Base-by-base conservation (phyloP, 2,113 vertebrate species). In the Tilapia sparmanii region DNA sequence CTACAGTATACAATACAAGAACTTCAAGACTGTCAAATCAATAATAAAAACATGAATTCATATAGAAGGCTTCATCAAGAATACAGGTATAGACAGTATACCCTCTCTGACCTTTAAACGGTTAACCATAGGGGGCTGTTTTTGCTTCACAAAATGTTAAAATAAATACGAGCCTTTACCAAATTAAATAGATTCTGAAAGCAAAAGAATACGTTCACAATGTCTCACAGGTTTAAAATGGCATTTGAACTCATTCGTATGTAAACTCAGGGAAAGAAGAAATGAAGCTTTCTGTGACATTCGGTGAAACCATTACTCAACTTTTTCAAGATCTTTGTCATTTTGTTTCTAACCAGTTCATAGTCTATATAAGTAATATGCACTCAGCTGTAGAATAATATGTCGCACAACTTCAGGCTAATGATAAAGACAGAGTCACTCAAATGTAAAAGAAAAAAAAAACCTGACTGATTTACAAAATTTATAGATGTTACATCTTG, bases 21-120 rank as follows among this genome's bases (percentile, higher is more conserved):
- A 83, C 35, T 53, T 89, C 80, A 89, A 81, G 22, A 86, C 84
- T 52, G 87, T 88, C 45, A 33, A 87, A 79, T 35, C 52, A 76
- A 83, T 83, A 78, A 86, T 26, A 73, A 78, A 87, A 79, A 86
- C 83, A 68, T 71, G 2, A 24, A 61, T 73, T 53, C 31, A 79
- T 54, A 66, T 19, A 83, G 35, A 40, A 4, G 4, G 31, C 47
- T 47, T 81, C 24, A 10, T 40, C 8, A 24, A n/a, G 55, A 22
- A 87, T 7, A 79, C 45, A 59, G 13, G 33, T 35, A 85, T 45
- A 86, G 59, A 55, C 47, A 61, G 66, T 61, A 7, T 10, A 45
- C 10, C 82, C 22, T 61, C 24, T 59, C 55, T 82, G 1, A 1
- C 73, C 47, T 68, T 57, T n/a, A n/a, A 10, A 13, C 18, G 29